Base-by-base conservation (phyloP, 2,888 invertebrate species). In the Pseudanteris insignis region DNA sequence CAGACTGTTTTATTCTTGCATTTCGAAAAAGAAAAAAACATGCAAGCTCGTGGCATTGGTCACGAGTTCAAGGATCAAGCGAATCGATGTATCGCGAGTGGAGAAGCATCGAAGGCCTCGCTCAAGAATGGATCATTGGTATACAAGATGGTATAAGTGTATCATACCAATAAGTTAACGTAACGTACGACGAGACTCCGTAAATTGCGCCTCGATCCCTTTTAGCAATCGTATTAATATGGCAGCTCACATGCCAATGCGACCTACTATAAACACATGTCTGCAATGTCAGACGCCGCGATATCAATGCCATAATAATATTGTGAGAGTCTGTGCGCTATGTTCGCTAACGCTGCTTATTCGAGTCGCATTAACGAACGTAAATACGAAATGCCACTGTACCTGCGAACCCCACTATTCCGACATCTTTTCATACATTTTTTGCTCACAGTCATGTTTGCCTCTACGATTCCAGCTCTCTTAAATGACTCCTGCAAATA, bases 51-150 rank as follows among this genome's bases (percentile, higher is more conserved):
- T 36, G 34, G 24, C 48, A 48, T 55, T 47, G 50, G 25, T 41
- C 55, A 33, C 47, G 62, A 62, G 62, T 62, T 62, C 57, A 62
- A 57, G 62, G 62, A 51, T 62, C 62, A 51, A 44, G 40, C 34
- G 58, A 50, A 38, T 58, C 51, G 51, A 62, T 55, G 55, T 40
- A 62, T 51, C 47, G 57, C 55, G 25, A 46, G 48, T 32, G 44
- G 10, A 55, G 44, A 38, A 26, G 33, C 41, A 25, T 41, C 25
- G 50, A 62, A 57, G 62, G 62, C 47, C 57, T 62, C 11, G 47
- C 43, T 32, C 14, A 47, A 55, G 55, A 55, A 51, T 50, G 40
- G 55, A 44, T 55, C 51, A 46, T 50, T 48, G 48, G 30, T 37
- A 54, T 38, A 54, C 46, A 46, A 25, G 38, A 30, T 28, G 33